Conservation (phyloP, 2,797 vertebrate species). For the Erpetoichthys calabaricus region DNA sequence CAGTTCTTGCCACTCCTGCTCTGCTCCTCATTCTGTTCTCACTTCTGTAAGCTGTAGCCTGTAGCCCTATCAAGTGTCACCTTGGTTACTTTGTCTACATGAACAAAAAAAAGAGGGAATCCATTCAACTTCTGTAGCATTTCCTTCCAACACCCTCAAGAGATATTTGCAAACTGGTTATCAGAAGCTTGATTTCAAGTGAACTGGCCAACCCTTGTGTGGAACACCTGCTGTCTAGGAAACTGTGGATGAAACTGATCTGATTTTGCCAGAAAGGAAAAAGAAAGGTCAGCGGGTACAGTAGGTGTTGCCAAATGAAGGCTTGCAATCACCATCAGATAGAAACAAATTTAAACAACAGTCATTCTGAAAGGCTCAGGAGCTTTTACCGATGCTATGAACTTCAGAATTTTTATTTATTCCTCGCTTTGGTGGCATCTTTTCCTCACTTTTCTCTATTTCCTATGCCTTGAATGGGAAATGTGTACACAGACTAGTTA, state of each 20-base stretch:
- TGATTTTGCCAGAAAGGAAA: conserved; percentile 15
- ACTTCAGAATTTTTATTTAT: too few relatives aligned
- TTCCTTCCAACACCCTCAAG: conserved; percentile 20
- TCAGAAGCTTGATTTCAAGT: conserved; percentile 16
- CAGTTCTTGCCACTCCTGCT: too few relatives aligned
- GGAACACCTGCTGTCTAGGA: conserved; percentile 15
- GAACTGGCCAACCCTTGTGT: not conserved
- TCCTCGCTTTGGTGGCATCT: too few relatives aligned
- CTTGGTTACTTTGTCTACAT: conserved; percentile 20
- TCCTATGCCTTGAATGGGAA: too few relatives aligned
- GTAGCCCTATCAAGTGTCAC: conserved; percentile 20
- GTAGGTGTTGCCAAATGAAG: conserved; percentile 16
- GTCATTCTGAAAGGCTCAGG: not conserved
- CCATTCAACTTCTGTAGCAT: conserved; percentile 19
- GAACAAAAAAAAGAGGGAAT: conserved; percentile 14
- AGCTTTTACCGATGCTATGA: too few relatives aligned
- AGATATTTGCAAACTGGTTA: conserved; percentile 12
- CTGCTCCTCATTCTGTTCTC: too few relatives aligned
- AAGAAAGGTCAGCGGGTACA: conserved; percentile 16
- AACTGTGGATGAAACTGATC: conserved; percentile 10
- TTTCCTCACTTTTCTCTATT: too few relatives aligned
- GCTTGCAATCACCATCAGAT: too few relatives aligned
- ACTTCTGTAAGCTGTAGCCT: conserved; percentile 1
- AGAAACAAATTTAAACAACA: too few relatives aligned
- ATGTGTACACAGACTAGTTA: too few relatives aligned